Conservation (phyloP, 2,797 vertebrate genomes). For the Odontamblyopus rebecca region DNA sequence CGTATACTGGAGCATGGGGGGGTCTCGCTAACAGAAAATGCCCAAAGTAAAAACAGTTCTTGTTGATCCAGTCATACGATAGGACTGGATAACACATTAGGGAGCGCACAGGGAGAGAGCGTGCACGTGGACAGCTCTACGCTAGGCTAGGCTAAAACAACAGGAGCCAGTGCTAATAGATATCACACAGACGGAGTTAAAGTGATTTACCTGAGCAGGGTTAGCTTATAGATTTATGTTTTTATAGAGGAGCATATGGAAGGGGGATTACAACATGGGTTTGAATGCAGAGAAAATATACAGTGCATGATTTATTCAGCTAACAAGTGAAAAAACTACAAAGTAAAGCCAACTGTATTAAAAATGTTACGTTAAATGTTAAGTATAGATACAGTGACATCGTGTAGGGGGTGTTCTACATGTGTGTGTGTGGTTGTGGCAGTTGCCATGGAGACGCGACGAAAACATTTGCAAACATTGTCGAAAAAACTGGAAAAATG, state of each 20-base stretch:
- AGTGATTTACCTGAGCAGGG: slow-evolving; percentile 48
- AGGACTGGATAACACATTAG: slow-evolving; percentile 73
- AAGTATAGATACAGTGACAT: too few species aligned
- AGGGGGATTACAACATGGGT: not conserved
- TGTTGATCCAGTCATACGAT: slow-evolving; percentile 72
- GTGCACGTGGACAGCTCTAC: slow-evolving; percentile 51
- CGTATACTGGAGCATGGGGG: slow-evolving; percentile 20
- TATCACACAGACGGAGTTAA: slow-evolving; percentile 47
- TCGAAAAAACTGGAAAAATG: too few species aligned
- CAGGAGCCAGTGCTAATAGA: slow-evolving; percentile 59
- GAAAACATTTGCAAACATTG: too few species aligned
- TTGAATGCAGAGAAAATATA: not conserved
- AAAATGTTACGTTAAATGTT: too few species aligned
- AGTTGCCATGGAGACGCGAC: too few species aligned
- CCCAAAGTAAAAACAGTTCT: slow-evolving; percentile 52
- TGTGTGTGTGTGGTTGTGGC: too few species aligned
- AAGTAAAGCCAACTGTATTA: too few species aligned
- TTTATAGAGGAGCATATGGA: slow-evolving; percentile 6
- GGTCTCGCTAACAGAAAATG: slow-evolving; percentile 44
- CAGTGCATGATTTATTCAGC: not conserved
- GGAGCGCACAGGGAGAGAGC: slow-evolving; percentile 39
- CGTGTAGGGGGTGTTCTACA: too few species aligned
- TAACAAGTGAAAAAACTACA: too few species aligned
- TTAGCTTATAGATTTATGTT: slow-evolving; percentile 6
- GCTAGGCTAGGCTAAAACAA: slow-evolving; percentile 23